Percentiles rank a stretch among this genome's conserved stretches.
phyloP scores from a whole-genome alignment of 2,888 invertebrate species.

The Macroteleia sp. region DNA sequence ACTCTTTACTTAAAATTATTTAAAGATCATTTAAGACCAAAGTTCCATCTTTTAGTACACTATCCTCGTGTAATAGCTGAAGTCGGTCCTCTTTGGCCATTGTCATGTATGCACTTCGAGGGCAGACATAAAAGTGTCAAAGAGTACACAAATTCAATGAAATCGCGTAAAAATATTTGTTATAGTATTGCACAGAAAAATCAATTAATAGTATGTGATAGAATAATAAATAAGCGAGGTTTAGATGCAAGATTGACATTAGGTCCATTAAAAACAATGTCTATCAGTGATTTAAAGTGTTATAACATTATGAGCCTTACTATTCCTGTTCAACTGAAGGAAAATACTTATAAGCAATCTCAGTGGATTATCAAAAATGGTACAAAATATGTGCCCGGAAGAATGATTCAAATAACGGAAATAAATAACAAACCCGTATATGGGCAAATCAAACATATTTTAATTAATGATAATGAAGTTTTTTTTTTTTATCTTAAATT shows the following conservation, averaged over 20 bases:
- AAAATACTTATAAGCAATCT: background rate
- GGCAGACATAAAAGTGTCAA: constrained; percentile 46
- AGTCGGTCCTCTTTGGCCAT: constrained; percentile 42
- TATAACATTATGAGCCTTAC: too few species aligned
- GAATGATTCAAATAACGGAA: too few species aligned
- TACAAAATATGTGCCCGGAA: constrained; percentile 1
- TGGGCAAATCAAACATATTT: too few species aligned
- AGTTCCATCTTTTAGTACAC: constrained; percentile 56
- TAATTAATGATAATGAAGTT: too few species aligned
- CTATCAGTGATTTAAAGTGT: too few species aligned
- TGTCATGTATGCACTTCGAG: constrained; percentile 56
- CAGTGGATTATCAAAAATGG: background rate
- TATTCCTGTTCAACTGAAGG: background rate
- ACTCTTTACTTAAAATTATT: constrained; percentile 33
- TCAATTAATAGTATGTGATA: constrained; percentile 23
- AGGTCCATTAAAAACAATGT: too few species aligned
- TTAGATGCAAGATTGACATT: background rate
- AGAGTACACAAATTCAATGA: constrained; percentile 25
- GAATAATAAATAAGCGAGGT: background rate
- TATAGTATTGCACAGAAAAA: constrained; percentile 47
- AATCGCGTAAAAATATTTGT: constrained; percentile 46
- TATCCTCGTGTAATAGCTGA: constrained; percentile 49
- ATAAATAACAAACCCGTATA: too few species aligned
- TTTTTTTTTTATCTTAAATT: too few species aligned
- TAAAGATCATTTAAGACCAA: constrained; percentile 36